phyloP scores from a whole-genome alignment of 2,797 vertebrate species.

The Phoxinus dragarum region DNA sequence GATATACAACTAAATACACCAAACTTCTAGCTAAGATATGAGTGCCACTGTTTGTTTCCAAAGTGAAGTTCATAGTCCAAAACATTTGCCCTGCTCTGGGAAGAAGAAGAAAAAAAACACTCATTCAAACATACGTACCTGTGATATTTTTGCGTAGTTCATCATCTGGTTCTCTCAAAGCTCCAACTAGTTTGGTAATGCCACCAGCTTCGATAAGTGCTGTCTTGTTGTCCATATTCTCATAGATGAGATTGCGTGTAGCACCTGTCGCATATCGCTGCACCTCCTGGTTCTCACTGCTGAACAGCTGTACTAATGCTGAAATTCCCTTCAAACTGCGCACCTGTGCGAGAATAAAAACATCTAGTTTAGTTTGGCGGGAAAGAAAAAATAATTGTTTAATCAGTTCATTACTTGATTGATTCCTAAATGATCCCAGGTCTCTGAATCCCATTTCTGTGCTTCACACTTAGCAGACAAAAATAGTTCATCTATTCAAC shows the following conservation, averaged over 20 bases:
- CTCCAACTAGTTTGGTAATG: constrained; percentile 83
- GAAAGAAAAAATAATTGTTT: neutral
- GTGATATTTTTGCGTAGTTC: constrained; percentile 95
- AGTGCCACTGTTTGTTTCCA: neutral
- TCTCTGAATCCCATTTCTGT: neutral
- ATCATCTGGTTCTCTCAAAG: constrained; percentile 84
- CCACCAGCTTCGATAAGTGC: constrained; percentile 89
- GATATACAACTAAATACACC: neutral
- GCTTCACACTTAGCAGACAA: neutral
- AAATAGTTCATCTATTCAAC: neutral
- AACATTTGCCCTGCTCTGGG: neutral
- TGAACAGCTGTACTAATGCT: constrained; percentile 90
- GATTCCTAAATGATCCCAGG: neutral
- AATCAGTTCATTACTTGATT: neutral
- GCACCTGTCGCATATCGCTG: constrained; percentile 92
- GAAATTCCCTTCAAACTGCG: constrained; percentile 86
- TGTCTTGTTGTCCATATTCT: constrained; percentile 90
- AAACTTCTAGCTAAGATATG: neutral
- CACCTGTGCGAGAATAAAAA: constrained; percentile 75
- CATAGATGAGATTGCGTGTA: constrained; percentile 94
- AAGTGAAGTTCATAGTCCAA: neutral
- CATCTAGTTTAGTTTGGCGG: neutral
- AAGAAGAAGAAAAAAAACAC: neutral
- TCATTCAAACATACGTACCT: constrained; percentile 71
- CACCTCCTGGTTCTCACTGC: constrained; percentile 89